A percentile compares a stretch with the other conserved stretches of the same genome.
phyloP scores from a whole-genome alignment of 2,888 invertebrate genomes.

The Habrosyne pyritoides region DNA sequence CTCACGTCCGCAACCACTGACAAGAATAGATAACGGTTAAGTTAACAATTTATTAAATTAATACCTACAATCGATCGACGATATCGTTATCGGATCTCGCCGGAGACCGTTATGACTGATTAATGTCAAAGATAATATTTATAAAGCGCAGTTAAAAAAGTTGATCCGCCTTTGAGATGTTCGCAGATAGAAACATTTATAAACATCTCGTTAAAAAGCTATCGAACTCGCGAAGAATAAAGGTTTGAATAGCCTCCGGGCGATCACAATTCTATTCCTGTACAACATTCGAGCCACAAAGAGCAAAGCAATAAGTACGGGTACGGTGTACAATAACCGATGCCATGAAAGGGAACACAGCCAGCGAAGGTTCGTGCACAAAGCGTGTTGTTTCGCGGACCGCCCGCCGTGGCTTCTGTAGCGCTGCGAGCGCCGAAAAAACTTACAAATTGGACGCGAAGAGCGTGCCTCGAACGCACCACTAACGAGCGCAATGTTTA shows the following conservation, averaged over 20 bases:
- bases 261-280: constrained; percentile 51
- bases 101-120: constrained; percentile 48
- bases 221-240: constrained; percentile 32
- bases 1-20: constrained; percentile 32
- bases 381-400: constrained; percentile 62
- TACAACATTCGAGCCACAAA: constrained; percentile 51
- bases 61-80: constrained; percentile 41
- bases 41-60: constrained; percentile 51
- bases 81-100: constrained; percentile 52
- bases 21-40: constrained; percentile 53
- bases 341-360: constrained; percentile 64
- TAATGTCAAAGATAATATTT: constrained; percentile 34
- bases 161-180: constrained; percentile 29
- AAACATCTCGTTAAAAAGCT: constrained; percentile 49
- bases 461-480: constrained; percentile 33
- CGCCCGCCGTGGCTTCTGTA: constrained; percentile 63
- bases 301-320: constrained; percentile 56
- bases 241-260: constrained; percentile 47
- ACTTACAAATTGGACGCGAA: constrained; percentile 60
- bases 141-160: constrained; percentile 22
- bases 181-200: constrained; percentile 37
- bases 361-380: constrained; percentile 53
- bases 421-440: constrained; percentile 62
- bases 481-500: constrained; percentile 59
- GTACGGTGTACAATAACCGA: constrained; percentile 57